Evolutionary conservation across 2,888 invertebrate genomes (phyloP), one percentile per base, ranked within the genome.

Genomic region (Biston stratarius): DNA sequence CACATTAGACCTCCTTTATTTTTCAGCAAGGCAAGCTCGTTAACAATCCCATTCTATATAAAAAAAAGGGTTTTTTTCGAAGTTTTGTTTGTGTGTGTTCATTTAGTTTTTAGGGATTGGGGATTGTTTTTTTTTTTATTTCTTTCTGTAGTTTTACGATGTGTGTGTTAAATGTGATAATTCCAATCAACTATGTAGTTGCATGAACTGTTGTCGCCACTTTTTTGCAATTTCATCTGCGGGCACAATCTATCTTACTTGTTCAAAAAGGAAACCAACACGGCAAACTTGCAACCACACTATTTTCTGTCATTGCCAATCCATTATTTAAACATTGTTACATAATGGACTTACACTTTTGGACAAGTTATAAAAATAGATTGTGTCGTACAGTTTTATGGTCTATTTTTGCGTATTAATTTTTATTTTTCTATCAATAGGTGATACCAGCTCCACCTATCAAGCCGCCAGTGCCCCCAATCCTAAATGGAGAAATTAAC

Each of bases 361-460:
- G 5, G 10, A 33, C 49, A 49, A 33, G 8, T 8, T 8, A 47
- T 12, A 49, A 24, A 12, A 12, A 24, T 10, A 49, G 49, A 49
- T 33, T 33, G 12, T 49, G 10, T 12, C 12, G 33, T 34, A 12
- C 12, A 33, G 15, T 24, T 8, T 47, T 6, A 49, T 49, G 33
- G 33, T 51, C 9, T 1, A n/a, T n/a, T 36, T 33, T 51, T 8
- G 12, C 3, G 10, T 51, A 48, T 33, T 67, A 64, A 67, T 52
- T 34, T 45, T 24, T 61, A 0, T 75, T 60, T 74, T 73, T 70
- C 61, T 64, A 58, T 76, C 55, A 68, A 38, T 87, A 94, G 94
- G 91, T 93, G 84, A 93, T 94, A 83, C 94, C 94, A 71, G 94
- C 94, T 56, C 94, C 94, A 71, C 91, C 83, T 53, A 91, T 94